phyloP scores from a whole-genome alignment of 2,797 vertebrate genomes.

The Varecia variegata region DNA sequence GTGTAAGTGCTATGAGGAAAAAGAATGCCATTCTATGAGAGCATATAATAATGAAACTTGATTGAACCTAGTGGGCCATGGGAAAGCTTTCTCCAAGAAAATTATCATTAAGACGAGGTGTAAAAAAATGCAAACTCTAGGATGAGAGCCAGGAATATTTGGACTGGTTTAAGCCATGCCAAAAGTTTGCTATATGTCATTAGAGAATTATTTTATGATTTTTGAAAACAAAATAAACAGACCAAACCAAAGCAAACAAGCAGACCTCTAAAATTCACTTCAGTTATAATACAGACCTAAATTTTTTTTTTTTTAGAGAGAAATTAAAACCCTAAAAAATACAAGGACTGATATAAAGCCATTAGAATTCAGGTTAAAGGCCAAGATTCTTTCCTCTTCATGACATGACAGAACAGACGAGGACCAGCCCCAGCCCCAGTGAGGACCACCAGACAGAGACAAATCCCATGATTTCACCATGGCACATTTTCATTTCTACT shows the following conservation, averaged over 20 bases:
- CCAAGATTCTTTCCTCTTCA: background rate
- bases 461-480: background rate
- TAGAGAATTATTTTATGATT: background rate
- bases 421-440: fast-evolving
- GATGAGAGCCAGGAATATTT: background rate
- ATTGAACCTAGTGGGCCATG: background rate
- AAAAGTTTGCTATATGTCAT: background rate
- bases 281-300: background rate
- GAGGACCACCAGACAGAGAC: background rate
- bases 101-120: background rate
- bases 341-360: background rate
- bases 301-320: background rate
- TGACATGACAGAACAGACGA: background rate
- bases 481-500: background rate
- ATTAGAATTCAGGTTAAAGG: background rate
- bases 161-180: background rate
- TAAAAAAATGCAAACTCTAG: background rate
- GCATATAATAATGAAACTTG: background rate
- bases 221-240: conserved; percentile 15
- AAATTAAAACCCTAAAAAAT: background rate
- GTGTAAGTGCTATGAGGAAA: background rate
- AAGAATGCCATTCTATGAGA: background rate
- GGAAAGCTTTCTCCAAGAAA: background rate
- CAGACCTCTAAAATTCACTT: background rate
- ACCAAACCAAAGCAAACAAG: background rate